Evolutionary conservation across 2,888 invertebrate genomes (phyloP), one percentile per base, ranked within the genome.

Genomic region (Ptilodon capucinus): DNA sequence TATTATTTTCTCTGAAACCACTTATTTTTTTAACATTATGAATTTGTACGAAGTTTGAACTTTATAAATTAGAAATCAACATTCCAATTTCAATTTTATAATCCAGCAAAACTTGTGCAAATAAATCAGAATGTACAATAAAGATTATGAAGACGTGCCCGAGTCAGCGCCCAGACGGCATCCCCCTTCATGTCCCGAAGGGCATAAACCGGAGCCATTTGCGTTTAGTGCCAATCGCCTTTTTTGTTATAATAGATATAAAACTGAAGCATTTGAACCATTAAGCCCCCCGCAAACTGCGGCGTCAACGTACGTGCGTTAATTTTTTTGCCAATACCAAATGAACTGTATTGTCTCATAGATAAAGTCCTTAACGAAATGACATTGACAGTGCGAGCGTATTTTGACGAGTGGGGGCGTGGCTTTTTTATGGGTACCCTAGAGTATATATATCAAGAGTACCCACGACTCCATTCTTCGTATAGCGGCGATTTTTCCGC

Each of bases 241-340:
- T 63, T 59, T 48, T 63, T 56, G 41, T 51, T 54, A 51, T 50
- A 53, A 52, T 56, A 47, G 49, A 51, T 39, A 62, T 59, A 51
- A 59, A 58, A 51, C 48, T 46, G 18, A 59, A 59, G 59, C 45
- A 46, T 48, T 46, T 49, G 13, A 41, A 45, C 40, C 51, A 46
- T 55, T 48, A 54, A 48, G 17, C n/a, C n/a, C n/a, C n/a, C n/a
- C n/a, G n/a, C n/a, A n/a, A n/a, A n/a, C n/a, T n/a, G n/a, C n/a
- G n/a, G n/a, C n/a, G n/a, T n/a, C n/a, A n/a, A n/a, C n/a, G n/a
- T n/a, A n/a, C n/a, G n/a, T n/a, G 23, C 7, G 23, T 23, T 23
- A 4, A 23, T 6, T 23, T n/a, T n/a, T n/a, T n/a, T n/a, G n/a
- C n/a, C n/a, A n/a, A n/a, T n/a, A n/a, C n/a, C n/a, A n/a, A n/a